Evolutionary conservation across 2,888 invertebrate species (phyloP), one percentile per base, ranked within the genome.

Genomic region (Maniola hyperantus): DNA sequence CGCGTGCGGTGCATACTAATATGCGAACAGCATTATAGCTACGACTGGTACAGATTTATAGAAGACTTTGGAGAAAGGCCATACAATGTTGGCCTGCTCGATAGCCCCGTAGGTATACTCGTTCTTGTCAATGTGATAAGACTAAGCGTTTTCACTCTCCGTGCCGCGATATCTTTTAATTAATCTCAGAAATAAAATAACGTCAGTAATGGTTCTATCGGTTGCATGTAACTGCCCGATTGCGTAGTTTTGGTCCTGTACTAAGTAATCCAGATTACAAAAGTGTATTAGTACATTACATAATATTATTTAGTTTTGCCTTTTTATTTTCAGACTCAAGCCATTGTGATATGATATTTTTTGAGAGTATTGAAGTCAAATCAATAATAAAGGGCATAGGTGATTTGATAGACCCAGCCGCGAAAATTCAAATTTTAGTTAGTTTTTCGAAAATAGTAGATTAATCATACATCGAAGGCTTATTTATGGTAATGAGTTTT

Each of bases 161-260:
- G 79, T 79, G 77, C 76, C 77, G 78, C 79, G 79, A 76, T 91
- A 91, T 91, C 91, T 88, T 91, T 90, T 91, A 91, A 91, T 91
- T 91, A 89, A 91, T 91, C 90, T 89, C 67, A 79, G 83, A 83
- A 86, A 85, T 86, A 87, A 85, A 87, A 89, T 86, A 80, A 77
- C 79, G 78, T 79, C 81, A 73, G 81, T 87, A 86, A 85, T 85
- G 79, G 84, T 85, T 83, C 80, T 80, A 81, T 83, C 81, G 79
- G 78, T 81, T 80, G 81, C 77, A 78, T 73, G 77, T 74, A 76
- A 65, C 64, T 58, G 71, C 74, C 77, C 73, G 73, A 73, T 84
- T 85, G 79, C 81, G 79, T 79, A 79, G 81, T 81, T 73, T 55
- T 71, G 71, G 72, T 73, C 70, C 73, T 72, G 67, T 72, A 70